Evolutionary conservation across 2,797 vertebrate species (phyloP).

Genomic region (Manis javanica): DNA sequence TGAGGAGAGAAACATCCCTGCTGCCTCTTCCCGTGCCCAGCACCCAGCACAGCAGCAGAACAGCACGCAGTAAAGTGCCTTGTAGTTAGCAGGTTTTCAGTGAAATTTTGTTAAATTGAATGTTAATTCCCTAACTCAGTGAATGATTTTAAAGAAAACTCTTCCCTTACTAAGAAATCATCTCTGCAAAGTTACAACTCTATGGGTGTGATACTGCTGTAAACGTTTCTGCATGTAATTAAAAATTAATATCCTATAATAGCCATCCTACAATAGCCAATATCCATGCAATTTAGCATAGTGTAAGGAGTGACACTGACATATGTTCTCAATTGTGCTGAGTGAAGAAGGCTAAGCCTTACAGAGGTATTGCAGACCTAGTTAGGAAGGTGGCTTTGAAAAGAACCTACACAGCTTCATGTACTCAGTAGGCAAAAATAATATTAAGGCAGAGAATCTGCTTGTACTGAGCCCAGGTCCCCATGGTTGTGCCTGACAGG

Average conservation of each 20-base stretch:
- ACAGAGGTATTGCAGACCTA: neutral
- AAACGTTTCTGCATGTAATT: neutral
- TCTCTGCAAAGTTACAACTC: neutral
- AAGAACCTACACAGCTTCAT: neutral
- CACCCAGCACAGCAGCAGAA: neutral
- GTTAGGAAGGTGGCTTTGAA: neutral
- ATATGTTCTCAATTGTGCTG: neutral
- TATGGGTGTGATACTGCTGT: neutral
- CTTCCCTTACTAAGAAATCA: conserved; percentile 20
- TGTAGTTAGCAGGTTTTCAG: neutral
- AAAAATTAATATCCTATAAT: neutral
- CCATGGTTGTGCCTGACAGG: neutral
- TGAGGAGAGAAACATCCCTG: neutral
- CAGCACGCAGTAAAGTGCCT: neutral
- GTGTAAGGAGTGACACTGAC: neutral
- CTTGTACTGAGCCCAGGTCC: neutral
- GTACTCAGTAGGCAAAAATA: neutral
- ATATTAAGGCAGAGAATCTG: neutral
- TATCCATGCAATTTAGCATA: neutral
- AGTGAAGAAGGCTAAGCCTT: neutral
- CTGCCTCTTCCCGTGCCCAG: neutral
- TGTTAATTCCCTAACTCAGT: neutral
- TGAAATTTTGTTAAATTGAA: neutral
- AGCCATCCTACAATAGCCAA: neutral
- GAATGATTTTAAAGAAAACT: neutral